Evolutionary conservation across 2,888 invertebrate species (phyloP), one percentile per base, ranked within the genome.

Genomic region (Habroteleia sp.): DNA sequence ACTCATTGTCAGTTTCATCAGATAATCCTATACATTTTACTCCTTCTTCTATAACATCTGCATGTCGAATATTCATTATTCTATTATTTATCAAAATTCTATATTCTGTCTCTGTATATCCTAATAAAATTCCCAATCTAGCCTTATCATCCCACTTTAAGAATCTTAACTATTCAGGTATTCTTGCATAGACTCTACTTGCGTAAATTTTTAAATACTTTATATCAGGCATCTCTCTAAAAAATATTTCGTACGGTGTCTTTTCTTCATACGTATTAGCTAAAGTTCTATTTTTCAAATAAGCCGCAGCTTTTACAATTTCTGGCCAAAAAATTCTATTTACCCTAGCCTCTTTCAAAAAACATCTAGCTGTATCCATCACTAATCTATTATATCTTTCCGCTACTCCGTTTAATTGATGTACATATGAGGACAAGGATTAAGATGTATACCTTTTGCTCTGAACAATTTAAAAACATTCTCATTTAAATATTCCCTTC

Each of bases 281-380:
- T 10, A 76, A 41, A 11, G 62, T 63, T 8, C 69, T 41, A 27
- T 75, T 75, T 44, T 69, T 75, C 27, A 75, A 60, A 44, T 74
- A 69, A 1, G 56, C 41, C 16, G 39, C 74, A 2, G 62, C 48
- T 58, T 37, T 76, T 1, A 78, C 29, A 5, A 77, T 17, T 63
- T 79, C 76, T n/a, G 78, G 76, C 79, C 77, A 79, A 46, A 68
- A 78, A 23, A 25, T 25, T 25, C 25, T 25, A 25, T 25, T 25
- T 25, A 25, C 25, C 7, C 17, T 74, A 10, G 77, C 48, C 35
- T 79, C 78, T 33, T 31, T 41, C 7, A 68, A 17, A 60, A 72
- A 48, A 74, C 77, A 79, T 46, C 77, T 62, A 2, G 52, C 73
- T 7, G 25, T 52, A 25, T 79, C 65, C 77, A 77, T 79, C 41